These are phyloP conservation scores for Oscheius sp. DNA, from an alignment of 2,888 invertebrate species.

Conservation along the genomic window DNA sequence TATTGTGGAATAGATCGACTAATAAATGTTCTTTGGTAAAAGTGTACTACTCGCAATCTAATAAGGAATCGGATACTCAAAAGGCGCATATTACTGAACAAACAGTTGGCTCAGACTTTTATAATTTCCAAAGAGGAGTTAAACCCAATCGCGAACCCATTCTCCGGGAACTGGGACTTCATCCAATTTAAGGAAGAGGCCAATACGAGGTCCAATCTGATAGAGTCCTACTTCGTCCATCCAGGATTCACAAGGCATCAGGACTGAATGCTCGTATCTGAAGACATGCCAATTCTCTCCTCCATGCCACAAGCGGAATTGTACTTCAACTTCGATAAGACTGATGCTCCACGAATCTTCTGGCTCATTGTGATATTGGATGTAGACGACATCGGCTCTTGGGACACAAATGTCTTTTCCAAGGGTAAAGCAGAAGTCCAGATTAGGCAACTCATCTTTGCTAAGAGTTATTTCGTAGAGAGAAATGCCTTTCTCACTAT, in stretches of 20 bases:
- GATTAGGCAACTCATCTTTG: neutral
- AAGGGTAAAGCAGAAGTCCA: neutral
- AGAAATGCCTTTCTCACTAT: neutral
- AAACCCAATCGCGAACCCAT: slow-evolving; percentile 29
- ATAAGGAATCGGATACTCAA: too few species aligned
- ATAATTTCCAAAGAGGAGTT: neutral
- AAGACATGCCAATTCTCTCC: slow-evolving; percentile 6
- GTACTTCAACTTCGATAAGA: slow-evolving; percentile 7
- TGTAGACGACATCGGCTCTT: slow-evolving; percentile 9
- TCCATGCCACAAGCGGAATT: slow-evolving; percentile 12
- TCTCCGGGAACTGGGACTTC: neutral
- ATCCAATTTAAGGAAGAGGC: slow-evolving; percentile 1
- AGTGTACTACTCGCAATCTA: too few species aligned
- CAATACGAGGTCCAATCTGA: slow-evolving; percentile 22
- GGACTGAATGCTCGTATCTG: slow-evolving; percentile 14
- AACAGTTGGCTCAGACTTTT: too few species aligned
- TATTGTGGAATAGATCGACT: neutral
- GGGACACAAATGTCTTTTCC: slow-evolving; percentile 20
- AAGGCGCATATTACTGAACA: too few species aligned
- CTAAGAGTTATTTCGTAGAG: neutral
- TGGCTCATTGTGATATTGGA: slow-evolving; percentile 18
- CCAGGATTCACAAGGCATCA: slow-evolving; percentile 5
- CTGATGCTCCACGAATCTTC: slow-evolving; percentile 7
- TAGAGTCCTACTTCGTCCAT: neutral
- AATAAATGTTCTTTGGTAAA: neutral